Evolutionary conservation across 2,113 vertebrate species (phyloP).

Genomic region (Hippoglossus stenolepis): DNA sequence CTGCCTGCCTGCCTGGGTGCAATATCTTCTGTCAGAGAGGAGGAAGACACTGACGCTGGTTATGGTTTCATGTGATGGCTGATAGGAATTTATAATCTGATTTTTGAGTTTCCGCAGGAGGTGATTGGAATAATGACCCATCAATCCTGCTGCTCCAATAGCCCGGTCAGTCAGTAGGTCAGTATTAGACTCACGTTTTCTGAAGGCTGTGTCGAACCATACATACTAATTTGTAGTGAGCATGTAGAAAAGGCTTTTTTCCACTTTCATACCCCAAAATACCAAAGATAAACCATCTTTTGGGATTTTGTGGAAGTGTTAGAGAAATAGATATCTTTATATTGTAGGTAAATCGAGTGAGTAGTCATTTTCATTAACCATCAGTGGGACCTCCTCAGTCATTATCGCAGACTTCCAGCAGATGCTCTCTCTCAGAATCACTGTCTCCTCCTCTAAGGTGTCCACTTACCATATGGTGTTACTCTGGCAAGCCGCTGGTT

Average conservation of each 20-base stretch:
- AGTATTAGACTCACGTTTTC: constrained; percentile 25
- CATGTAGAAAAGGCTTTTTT: not conserved
- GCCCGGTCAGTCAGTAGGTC: constrained; percentile 45
- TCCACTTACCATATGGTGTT: constrained; percentile 61
- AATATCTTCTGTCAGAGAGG: constrained; percentile 33
- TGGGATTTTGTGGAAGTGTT: not conserved
- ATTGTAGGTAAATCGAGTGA: not conserved
- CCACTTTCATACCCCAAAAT: not conserved
- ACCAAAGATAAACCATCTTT: not conserved
- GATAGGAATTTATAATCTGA: not conserved
- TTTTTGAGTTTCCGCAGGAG: not conserved
- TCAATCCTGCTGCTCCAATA: not conserved
- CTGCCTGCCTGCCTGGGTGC: constrained; percentile 36
- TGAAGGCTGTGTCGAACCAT: constrained; percentile 15
- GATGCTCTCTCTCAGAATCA: constrained; percentile 18
- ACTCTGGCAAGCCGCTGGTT: constrained; percentile 34
- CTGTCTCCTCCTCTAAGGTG: constrained; percentile 33
- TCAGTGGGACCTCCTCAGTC: not conserved
- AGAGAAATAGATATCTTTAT: not conserved
- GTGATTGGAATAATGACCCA: not conserved
- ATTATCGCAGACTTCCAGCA: constrained; percentile 4
- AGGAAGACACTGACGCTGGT: constrained; percentile 26
- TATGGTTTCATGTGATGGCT: constrained; percentile 16
- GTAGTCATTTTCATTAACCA: not conserved
- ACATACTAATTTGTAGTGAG: constrained; percentile 34